Percentiles rank a stretch among this genome's conserved stretches.
These are phyloP conservation scores for Prunella himalayana DNA, from an alignment of 2,113 vertebrate species.

Conservation along the genomic window DNA sequence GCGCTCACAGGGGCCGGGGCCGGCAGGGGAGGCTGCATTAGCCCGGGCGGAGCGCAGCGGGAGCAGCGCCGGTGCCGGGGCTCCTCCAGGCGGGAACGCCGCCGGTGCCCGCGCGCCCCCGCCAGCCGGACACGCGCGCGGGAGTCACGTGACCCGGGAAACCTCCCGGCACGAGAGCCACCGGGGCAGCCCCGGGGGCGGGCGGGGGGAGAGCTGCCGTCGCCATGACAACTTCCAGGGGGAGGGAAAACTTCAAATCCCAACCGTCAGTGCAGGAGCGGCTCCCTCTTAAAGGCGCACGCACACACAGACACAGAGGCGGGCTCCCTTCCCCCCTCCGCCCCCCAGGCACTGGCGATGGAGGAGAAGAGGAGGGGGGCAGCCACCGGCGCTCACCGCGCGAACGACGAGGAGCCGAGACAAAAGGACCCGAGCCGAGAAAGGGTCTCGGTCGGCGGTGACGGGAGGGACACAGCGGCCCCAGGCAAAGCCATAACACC, in stretches of 20 bases:
- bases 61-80: background rate
- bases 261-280: constrained; percentile 77
- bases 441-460: background rate
- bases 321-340: constrained; percentile 28
- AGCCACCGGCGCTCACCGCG: constrained; percentile 24
- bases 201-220: background rate
- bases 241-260: constrained; percentile 76
- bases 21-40: background rate
- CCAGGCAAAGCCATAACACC: background rate
- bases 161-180: background rate
- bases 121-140: background rate
- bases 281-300: constrained; percentile 74
- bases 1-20: background rate
- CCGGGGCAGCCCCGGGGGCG: background rate
- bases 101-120: background rate
- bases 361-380: constrained; percentile 11
- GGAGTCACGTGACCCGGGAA: background rate
- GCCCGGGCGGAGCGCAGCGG: background rate
- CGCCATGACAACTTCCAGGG: constrained; percentile 53
- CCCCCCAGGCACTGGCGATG: background rate
- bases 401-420: background rate
- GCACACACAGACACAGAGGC: background rate
- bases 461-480: background rate
- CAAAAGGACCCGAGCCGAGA: constrained; percentile 25
- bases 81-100: background rate